Conservation (phyloP, 2,113 vertebrate species). For the Coracopsis vasa region DNA sequence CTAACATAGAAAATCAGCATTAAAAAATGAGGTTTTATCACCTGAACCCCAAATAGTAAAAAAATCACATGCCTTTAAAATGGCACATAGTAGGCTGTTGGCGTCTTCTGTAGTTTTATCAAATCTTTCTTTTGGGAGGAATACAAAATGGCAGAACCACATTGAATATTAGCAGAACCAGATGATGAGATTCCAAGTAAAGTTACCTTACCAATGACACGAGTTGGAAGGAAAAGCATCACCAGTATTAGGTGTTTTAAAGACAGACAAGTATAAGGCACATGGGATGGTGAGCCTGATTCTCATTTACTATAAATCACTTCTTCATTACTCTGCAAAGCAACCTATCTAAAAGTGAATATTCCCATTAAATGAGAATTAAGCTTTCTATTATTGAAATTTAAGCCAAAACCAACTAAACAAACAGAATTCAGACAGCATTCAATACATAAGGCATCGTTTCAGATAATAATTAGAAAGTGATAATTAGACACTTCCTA, state of each 20-base stretch:
- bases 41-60: background rate
- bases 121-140: background rate
- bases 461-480: slow-evolving; percentile 4
- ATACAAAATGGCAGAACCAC: background rate
- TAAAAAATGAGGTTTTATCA: background rate
- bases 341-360: background rate
- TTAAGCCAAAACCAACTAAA: background rate
- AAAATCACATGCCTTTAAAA: background rate
- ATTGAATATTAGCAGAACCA: background rate
- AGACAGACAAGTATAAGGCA: background rate
- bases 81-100: background rate
- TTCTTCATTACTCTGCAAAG: background rate
- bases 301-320: background rate
- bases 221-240: background rate
- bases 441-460: background rate
- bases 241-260: background rate
- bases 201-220: background rate
- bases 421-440: background rate
- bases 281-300: background rate
- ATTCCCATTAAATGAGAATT: background rate
- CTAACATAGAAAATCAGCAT: background rate
- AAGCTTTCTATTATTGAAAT: background rate
- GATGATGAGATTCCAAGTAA: background rate
- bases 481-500: background rate
- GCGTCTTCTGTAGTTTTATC: background rate